Evolutionary conservation across 2,797 vertebrate genomes (phyloP).

Genomic region (Spinibarbus caldwelli): DNA sequence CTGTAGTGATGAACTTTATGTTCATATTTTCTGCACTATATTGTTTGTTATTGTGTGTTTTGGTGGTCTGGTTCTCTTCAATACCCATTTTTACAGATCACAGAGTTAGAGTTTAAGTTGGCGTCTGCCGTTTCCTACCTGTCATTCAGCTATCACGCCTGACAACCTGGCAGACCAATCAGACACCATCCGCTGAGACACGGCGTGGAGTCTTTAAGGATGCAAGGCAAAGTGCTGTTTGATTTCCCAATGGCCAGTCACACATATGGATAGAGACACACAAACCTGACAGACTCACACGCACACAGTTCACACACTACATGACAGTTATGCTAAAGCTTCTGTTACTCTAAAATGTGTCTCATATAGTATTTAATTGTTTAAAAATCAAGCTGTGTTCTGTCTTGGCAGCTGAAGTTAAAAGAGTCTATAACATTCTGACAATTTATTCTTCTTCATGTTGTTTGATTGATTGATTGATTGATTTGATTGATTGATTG

Average conservation of each 20-base stretch:
- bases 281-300: conserved; percentile 37
- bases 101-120: no score
- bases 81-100: not conserved
- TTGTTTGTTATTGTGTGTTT: not conserved
- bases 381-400: not conserved
- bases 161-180: conserved; percentile 82
- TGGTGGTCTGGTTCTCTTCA: not conserved
- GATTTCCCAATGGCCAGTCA: conserved; percentile 82
- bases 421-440: not conserved
- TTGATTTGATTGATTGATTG: no score
- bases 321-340: conserved; percentile 39
- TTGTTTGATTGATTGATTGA: no score
- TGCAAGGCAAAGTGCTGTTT: conserved; percentile 86
- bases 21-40: not conserved
- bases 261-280: conserved; percentile 51
- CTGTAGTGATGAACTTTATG: not conserved
- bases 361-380: not conserved
- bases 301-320: conserved; percentile 62
- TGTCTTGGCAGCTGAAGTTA: not conserved
- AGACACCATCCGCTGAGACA: conserved; percentile 78
- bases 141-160: conserved; percentile 80
- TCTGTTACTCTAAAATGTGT: not conserved
- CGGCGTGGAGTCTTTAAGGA: conserved; percentile 85
- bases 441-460: not conserved
- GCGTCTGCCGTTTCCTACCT: conserved; percentile 67